A percentile compares a stretch with the other conserved stretches of the same genome.
Conservation (phyloP, 1,140 invertebrate genomes). For the Melitaea cinxia region DNA sequence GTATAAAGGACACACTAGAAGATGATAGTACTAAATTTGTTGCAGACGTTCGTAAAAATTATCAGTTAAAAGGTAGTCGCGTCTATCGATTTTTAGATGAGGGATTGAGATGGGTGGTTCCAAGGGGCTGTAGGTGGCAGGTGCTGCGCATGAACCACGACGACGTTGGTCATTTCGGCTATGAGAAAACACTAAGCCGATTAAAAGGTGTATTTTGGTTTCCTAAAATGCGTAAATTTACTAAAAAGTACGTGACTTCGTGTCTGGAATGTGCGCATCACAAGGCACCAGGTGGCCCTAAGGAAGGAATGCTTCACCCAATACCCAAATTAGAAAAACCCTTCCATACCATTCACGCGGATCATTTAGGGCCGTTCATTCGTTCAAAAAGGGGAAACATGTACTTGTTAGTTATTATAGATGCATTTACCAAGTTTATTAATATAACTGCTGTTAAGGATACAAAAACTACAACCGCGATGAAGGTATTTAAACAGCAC, state of each 20-base stretch:
- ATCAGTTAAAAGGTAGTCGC: too few species aligned
- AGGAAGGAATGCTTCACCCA: constrained; percentile 45
- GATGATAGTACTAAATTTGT: too few species aligned
- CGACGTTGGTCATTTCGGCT: constrained; percentile 25
- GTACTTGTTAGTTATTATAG: constrained; percentile 38
- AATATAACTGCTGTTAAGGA: not conserved
- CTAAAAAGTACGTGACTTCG: constrained; percentile 22
- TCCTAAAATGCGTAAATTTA: constrained; percentile 27
- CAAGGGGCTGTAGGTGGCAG: constrained; percentile 29
- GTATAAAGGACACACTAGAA: too few species aligned
- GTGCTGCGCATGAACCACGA: constrained; percentile 22
- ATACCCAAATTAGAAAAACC: constrained; percentile 51
- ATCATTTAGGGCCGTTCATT: constrained; percentile 33
- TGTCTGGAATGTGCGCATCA: constrained; percentile 19
- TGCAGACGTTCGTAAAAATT: too few species aligned
- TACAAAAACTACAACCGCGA: not conserved
- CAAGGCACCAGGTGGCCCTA: constrained; percentile 45
- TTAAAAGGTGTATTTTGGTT: constrained; percentile 23
- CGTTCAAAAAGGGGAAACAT: constrained; percentile 40
- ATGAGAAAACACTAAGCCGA: constrained; percentile 27
- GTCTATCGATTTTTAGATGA: not conserved
- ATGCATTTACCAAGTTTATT: constrained; percentile 14
- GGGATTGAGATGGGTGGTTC: constrained; percentile 20
- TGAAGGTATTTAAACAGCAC: constrained; percentile 3
- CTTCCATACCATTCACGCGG: constrained; percentile 50